These are phyloP conservation scores for Spizella passerina DNA, from an alignment of 2,797 vertebrate species.

Conservation along the genomic window DNA sequence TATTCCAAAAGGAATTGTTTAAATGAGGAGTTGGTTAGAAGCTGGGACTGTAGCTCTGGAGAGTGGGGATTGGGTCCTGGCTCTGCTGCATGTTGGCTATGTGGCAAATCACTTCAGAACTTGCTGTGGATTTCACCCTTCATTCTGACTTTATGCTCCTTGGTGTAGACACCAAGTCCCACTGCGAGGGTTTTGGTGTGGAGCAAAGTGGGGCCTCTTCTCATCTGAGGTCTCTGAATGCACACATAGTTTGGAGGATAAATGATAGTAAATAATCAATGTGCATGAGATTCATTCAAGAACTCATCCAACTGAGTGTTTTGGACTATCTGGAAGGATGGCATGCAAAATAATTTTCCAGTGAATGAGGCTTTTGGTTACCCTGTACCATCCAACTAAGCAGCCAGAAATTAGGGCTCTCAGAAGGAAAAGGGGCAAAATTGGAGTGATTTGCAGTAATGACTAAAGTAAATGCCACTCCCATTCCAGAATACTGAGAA, in stretches of 20 bases:
- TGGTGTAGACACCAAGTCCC: not conserved
- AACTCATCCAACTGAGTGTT: not conserved
- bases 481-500: not conserved
- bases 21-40: not conserved
- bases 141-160: not conserved
- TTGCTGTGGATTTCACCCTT: not conserved
- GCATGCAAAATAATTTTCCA: not conserved
- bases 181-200: not conserved
- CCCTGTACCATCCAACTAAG: not conserved
- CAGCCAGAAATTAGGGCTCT: not conserved
- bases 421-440: not conserved
- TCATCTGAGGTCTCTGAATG: not conserved
- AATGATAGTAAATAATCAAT: not conserved
- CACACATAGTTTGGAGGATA: not conserved
- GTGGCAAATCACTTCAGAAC: not conserved
- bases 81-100: not conserved
- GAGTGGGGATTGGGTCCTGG: not conserved
- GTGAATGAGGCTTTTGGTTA: not conserved
- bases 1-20: not conserved
- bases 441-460: not conserved
- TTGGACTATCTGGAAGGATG: not conserved
- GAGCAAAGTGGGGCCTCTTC: not conserved
- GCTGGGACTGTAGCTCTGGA: not conserved
- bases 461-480: not conserved
- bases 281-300: not conserved